Evolutionary conservation across 2,888 invertebrate genomes (phyloP), one percentile per base, ranked within the genome.

Genomic region (Sipha maydis): DNA sequence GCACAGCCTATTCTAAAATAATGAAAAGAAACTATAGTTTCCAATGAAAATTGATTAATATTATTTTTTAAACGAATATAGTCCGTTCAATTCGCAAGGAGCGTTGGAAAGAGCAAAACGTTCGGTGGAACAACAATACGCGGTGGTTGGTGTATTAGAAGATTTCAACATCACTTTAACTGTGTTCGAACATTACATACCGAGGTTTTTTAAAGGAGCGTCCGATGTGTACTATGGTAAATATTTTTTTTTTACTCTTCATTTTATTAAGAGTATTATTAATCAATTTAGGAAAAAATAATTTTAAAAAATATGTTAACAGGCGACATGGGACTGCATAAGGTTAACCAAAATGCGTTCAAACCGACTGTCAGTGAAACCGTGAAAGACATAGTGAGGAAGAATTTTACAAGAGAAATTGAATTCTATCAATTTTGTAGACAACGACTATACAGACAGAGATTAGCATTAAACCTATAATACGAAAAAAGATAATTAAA

Each of bases 361-460:
- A 97, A 97, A 91, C 97, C 97, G 0, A 95, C 96, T 0, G 97
- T 97, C 5, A 95, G 95, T 80, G 96, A 97, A 91, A 95, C 95
- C 90, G 95, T 97, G 4, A 97, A 97, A 92, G 95, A 97, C 82
- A 95, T 97, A 84, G 96, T 97, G 9, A 93, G 97, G 90, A 94
- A 94, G 71, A 97, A 97, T 92, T 97, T 97, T 92, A 97, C 97
- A 0, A 94, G 95, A 89, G 97, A 97, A 92, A 96, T 97, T 21
- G 97, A 97, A 91, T 97, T 97, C 92, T 97, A 97, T 92, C 96
- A 97, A 91, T 97, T 97, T 92, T 97, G 97, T 92, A 95, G 95
- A 90, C 97, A 97, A 91, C 93, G 97, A 91, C 93, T 97, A 31
- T 95, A 97, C 91, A 94, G 95, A 91, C 97, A 97, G 91, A 94